Base-by-base conservation (phyloP, 2,888 invertebrate species). In the Mythimna loreyi region DNA sequence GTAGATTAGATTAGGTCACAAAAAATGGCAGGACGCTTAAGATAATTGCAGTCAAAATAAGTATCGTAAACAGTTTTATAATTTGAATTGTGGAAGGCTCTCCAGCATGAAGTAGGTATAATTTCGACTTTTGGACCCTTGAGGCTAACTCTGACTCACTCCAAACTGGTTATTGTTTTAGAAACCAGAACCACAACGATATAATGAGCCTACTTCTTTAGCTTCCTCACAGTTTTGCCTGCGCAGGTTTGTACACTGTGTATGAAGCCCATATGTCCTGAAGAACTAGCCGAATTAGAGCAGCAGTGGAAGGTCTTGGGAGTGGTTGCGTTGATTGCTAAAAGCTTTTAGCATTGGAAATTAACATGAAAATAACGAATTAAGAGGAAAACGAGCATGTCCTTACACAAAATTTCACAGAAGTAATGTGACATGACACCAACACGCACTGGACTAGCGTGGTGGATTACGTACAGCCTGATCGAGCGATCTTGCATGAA, bases 1-100 rank as follows among this genome's bases (percentile, higher is more conserved):
- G n/a, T 33, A 33, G 21, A 60, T 45, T 19, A 16, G 43, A 28
- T 66, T 56, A 3, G 28, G 16, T 50, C 23, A 40, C 23, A 58
- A 55, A n/a, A 59, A 62, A 43, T 71, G 19, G 5, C 16, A 47
- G n/a, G 21, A 53, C 16, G n/a, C 36, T 52, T 11, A 21, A 45
- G 3, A 60, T 28, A 2, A 28, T 36, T 45, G 19, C 1, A 21
- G 7, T 30, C 36, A 6, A 19, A 57, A n/a, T 30, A 45, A 30
- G 23, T 19, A 63, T 33, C 9, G 9, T n/a, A 7, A 1, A 40
- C 4, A 40, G 40, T 30, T 16, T n/a, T 23, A 49, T 23, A 2
- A n/a, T n/a, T 4, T 30, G 3, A 30, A 49, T 13, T 53, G 23
- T 23, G 9, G n/a, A n/a, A 47, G 1, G 23, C 23, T 1, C 55